Evolutionary conservation across 2,888 invertebrate species (phyloP), one percentile per base, ranked within the genome.

Genomic region (Oxyteleia sp.): DNA sequence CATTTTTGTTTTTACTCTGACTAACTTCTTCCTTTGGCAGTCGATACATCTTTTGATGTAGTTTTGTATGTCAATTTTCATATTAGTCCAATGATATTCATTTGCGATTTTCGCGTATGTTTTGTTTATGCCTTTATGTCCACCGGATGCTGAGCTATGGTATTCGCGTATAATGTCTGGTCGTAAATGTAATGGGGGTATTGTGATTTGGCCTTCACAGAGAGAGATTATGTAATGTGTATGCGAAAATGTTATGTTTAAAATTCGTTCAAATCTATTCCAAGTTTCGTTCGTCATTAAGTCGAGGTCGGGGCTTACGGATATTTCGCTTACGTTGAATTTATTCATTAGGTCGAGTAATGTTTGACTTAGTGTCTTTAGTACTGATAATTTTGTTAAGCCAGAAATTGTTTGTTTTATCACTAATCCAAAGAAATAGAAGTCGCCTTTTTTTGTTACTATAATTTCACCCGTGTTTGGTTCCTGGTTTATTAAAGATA

Each of bases 41-140:
- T 11, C 29, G 10, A 51, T 2, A 10, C 29, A 51, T 13, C 13
- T 32, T 15, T 32, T 55, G 3, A 35, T 1, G 16, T 29, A 55
- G 5, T 35, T 13, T 16, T 16, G 35, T 5, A 35, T 10, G 35
- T 55, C 32, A 2, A 4, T 16, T 32, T 8, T 32, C 32, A 55
- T 55, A 16, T 35, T 55, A 29, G 8, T 55, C 55, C 55, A 55
- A 16, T 35, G 32, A 10, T 10, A 32, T 1, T 55, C 16, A 4
- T 55, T 13, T 32, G 2, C 16, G 1, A 55, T 5, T 35, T 11
- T 32, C 0, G 3, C 8, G 13, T 32, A 16, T 0, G 11, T 35
- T 35, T 55, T 55, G 1, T 11, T 0, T 4, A 55, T 11, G 8
- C 32, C 32, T 7, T 35, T 32, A 11, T 55, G 55, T 7, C 55